A percentile compares a stretch with the other conserved stretches of the same genome.
Conservation (phyloP, 2,797 vertebrate species). For the Sphenopsis melanotis region DNA sequence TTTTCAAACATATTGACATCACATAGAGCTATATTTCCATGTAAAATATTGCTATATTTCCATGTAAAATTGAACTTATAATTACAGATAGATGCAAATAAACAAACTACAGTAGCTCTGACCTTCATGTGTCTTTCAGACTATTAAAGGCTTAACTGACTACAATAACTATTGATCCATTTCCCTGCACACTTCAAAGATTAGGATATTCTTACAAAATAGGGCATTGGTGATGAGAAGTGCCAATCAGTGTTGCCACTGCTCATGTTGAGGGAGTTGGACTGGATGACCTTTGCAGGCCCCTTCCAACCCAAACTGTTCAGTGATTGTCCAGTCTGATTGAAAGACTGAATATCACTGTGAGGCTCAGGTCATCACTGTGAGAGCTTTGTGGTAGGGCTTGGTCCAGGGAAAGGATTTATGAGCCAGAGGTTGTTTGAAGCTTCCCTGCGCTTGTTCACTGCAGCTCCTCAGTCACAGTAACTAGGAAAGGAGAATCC, state of each 20-base stretch:
- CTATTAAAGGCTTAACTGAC: neutral
- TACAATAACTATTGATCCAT: neutral
- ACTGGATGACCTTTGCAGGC: neutral
- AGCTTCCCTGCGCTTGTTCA: neutral
- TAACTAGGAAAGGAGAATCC: neutral
- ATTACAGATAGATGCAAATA: neutral
- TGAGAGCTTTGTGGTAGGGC: neutral
- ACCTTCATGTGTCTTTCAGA: neutral
- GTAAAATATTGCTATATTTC: neutral
- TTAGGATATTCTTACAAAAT: neutral
- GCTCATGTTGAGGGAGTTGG: neutral
- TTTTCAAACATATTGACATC: neutral
- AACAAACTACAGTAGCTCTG: neutral
- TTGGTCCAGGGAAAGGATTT: neutral
- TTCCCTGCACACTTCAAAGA: neutral
- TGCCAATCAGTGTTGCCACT: neutral
- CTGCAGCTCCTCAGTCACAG: neutral
- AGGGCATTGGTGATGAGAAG: neutral
- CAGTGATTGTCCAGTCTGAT: neutral
- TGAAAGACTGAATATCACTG: neutral
- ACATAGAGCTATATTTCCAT: neutral
- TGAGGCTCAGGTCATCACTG: neutral
- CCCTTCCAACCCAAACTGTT: neutral
- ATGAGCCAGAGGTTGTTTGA: neutral
- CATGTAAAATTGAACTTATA: neutral